Conservation (phyloP, 1,140 invertebrate genomes). For the Dinoponera quadriceps region DNA sequence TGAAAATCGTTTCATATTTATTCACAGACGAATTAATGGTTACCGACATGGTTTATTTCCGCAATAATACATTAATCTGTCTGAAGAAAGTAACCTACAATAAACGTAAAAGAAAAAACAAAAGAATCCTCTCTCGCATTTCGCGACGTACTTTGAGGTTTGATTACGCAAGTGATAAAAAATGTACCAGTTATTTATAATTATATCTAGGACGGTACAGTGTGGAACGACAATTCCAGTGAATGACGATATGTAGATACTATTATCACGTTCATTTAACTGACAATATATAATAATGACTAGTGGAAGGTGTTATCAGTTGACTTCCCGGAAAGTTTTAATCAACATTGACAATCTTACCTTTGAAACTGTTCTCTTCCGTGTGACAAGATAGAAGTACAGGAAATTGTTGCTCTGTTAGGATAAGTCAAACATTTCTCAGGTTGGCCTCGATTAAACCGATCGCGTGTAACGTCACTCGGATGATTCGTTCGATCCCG, state of each 20-base stretch:
- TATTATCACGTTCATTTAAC: not conserved
- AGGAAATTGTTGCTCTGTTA: conserved; percentile 33
- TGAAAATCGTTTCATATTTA: not conserved
- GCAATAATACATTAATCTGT: not conserved
- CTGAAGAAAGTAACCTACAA: not conserved
- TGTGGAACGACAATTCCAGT: not conserved
- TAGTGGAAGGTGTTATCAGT: not conserved
- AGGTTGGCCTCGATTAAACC: conserved; percentile 47
- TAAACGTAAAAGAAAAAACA: not conserved
- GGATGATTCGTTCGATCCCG: conserved; percentile 30
- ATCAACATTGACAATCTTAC: conserved; percentile 33
- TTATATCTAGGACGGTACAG: not conserved
- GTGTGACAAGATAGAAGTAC: conserved; percentile 19
- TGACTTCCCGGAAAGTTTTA: conserved; percentile 13
- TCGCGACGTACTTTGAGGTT: not conserved
- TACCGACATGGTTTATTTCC: not conserved
- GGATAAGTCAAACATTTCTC: conserved; percentile 51
- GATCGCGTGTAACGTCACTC: conserved; percentile 66
- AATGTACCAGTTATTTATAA: not conserved
- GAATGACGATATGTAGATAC: not conserved
- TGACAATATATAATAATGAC: conserved; percentile 5
- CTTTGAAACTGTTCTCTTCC: conserved; percentile 47
- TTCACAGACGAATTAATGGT: not conserved
- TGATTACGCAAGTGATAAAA: not conserved
- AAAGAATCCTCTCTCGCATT: not conserved